These are phyloP conservation scores for Recurvirostra avosetta DNA, from an alignment of 2,113 vertebrate genomes.

Conservation along the genomic window DNA sequence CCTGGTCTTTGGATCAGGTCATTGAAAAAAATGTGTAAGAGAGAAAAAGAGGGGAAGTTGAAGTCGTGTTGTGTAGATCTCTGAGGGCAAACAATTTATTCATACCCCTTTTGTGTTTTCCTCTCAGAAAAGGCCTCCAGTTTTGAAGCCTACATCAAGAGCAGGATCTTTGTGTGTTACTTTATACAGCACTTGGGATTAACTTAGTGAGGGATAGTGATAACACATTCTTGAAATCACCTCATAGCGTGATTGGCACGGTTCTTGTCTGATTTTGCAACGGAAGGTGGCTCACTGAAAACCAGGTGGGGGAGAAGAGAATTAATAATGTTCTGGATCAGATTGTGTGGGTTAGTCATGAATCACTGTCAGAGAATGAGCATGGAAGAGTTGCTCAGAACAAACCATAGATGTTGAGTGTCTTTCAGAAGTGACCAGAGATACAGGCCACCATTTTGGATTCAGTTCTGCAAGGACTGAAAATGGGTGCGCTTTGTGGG, in stretches of 20 bases:
- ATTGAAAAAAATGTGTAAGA: not conserved
- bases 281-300: not conserved
- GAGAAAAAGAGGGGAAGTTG: not conserved
- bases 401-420: not conserved
- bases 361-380: constrained; percentile 14
- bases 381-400: not conserved
- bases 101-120: not conserved
- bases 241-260: not conserved
- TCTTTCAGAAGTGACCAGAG: constrained; percentile 7
- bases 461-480: not conserved
- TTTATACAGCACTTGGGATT: not conserved
- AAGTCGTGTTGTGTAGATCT: not conserved
- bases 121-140: not conserved
- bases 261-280: not conserved
- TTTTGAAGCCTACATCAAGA: not conserved
- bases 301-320: not conserved
- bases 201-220: not conserved
- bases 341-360: constrained; percentile 18
- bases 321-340: constrained; percentile 27
- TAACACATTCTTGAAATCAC: not conserved
- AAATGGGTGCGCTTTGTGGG: not conserved
- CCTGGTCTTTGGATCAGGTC: not conserved
- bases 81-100: not conserved
- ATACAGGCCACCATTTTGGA: not conserved
- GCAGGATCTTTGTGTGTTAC: not conserved